A percentile compares a stretch with the other conserved stretches of the same genome.
Conservation (phyloP, 2,888 invertebrate species). For the Blastobasis lacticolella region DNA sequence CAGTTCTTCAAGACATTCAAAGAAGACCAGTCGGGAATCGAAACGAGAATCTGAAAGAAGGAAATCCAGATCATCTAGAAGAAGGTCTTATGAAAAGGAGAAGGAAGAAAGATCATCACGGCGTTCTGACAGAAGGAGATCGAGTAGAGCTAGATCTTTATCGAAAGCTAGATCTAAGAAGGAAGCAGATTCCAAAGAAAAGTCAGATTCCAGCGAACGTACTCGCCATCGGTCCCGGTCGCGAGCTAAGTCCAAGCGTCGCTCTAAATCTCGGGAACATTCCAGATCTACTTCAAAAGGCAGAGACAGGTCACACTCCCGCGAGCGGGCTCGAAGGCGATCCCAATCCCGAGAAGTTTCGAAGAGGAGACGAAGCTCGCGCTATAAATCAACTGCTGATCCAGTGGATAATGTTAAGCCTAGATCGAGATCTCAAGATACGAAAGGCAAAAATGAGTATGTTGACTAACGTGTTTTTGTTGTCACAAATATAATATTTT, state of each 20-base stretch:
- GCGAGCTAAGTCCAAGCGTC: conserved; percentile 35
- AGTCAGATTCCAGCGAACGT: conserved; percentile 38
- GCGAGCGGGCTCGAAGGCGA: conserved; percentile 11
- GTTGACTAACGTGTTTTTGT: conserved; percentile 12
- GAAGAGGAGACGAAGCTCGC: conserved; percentile 21
- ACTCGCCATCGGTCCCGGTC: conserved; percentile 44
- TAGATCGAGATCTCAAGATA: conserved; percentile 60
- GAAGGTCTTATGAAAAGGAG: conserved; percentile 42
- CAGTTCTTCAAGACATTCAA: conserved; percentile 30
- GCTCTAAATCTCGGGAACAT: conserved; percentile 35
- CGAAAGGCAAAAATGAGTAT: conserved; percentile 60
- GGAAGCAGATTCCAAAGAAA: conserved; percentile 37
- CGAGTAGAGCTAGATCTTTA: conserved; percentile 32
- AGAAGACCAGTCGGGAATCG: conserved; percentile 43
- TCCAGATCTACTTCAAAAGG: conserved; percentile 41
- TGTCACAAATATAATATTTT: too few relatives aligned
- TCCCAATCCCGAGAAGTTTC: conserved; percentile 19
- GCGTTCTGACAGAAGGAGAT: conserved; percentile 39
- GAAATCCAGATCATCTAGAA: conserved; percentile 48
- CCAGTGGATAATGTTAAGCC: conserved; percentile 42
- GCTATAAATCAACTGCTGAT: conserved; percentile 30
- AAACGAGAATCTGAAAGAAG: conserved; percentile 44
- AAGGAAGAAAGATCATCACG: conserved; percentile 43
- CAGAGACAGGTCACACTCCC: conserved; percentile 26
- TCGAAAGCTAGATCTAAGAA: conserved; percentile 39